Conservation (phyloP, 1,140 invertebrate species). For the Acromyrmex heyeri region DNA sequence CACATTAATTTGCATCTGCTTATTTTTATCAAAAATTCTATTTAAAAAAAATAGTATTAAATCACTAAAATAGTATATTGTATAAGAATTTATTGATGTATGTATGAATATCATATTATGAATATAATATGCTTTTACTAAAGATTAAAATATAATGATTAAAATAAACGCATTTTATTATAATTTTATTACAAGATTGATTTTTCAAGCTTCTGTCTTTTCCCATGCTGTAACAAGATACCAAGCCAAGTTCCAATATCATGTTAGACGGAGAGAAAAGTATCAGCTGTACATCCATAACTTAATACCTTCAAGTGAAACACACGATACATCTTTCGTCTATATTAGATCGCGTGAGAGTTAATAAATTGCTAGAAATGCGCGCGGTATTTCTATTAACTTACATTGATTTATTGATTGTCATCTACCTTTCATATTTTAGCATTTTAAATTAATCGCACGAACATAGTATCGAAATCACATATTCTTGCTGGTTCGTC, state of each 20-base stretch:
- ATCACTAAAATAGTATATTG: neutral
- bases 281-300: neutral
- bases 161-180: neutral
- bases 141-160: neutral
- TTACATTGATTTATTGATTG: slow-evolving; percentile 5
- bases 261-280: neutral
- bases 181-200: neutral
- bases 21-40: neutral
- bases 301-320: neutral
- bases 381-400: slow-evolving; percentile 18
- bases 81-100: neutral
- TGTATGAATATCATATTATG: neutral
- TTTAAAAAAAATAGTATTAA: neutral
- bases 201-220: neutral
- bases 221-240: neutral
- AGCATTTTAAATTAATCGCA: neutral
- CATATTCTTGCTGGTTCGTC: neutral
- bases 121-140: neutral
- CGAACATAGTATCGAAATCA: neutral
- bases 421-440: slow-evolving; percentile 24
- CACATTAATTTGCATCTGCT: neutral
- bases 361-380: slow-evolving; percentile 22
- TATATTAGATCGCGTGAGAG: slow-evolving; percentile 16
- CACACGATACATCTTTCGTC: neutral
- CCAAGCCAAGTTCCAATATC: neutral